phyloP scores from a whole-genome alignment of 2,888 invertebrate genomes.

The Tethea ocularis region DNA sequence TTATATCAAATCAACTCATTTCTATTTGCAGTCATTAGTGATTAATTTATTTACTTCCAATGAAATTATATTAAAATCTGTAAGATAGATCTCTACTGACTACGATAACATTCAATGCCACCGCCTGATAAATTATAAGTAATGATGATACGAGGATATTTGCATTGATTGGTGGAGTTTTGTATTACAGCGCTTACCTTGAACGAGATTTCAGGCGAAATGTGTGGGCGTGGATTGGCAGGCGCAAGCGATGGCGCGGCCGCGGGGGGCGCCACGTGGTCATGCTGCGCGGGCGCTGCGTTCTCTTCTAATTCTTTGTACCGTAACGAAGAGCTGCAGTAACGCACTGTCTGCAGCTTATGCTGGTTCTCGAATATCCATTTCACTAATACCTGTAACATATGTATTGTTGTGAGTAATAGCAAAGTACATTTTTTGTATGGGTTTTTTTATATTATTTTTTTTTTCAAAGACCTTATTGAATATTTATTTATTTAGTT shows the following conservation, averaged over 20 bases:
- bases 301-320: slow-evolving; percentile 78
- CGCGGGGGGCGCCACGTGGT: slow-evolving; percentile 45
- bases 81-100: slow-evolving; percentile 11
- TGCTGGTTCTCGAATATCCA: slow-evolving; percentile 89
- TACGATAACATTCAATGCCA: neutral
- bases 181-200: slow-evolving; percentile 64
- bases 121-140: neutral
- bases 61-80: slow-evolving; percentile 7
- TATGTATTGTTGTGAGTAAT: neutral
- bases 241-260: slow-evolving; percentile 30
- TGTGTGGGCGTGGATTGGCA: slow-evolving; percentile 58
- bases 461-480: too few species aligned
- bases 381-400: slow-evolving; percentile 83
- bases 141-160: neutral
- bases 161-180: slow-evolving; percentile 3
- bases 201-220: slow-evolving; percentile 80
- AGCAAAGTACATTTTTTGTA: neutral
- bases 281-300: slow-evolving; percentile 44
- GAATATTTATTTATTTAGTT: too few species aligned
- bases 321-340: slow-evolving; percentile 82
- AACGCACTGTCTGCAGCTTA: slow-evolving; percentile 85
- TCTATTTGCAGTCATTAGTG: neutral
- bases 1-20: neutral
- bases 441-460: too few species aligned
- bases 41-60: slow-evolving; percentile 1